Percentiles rank a stretch among this genome's conserved stretches.
Conservation (phyloP, 2,113 vertebrate species). For the Columba livia region DNA sequence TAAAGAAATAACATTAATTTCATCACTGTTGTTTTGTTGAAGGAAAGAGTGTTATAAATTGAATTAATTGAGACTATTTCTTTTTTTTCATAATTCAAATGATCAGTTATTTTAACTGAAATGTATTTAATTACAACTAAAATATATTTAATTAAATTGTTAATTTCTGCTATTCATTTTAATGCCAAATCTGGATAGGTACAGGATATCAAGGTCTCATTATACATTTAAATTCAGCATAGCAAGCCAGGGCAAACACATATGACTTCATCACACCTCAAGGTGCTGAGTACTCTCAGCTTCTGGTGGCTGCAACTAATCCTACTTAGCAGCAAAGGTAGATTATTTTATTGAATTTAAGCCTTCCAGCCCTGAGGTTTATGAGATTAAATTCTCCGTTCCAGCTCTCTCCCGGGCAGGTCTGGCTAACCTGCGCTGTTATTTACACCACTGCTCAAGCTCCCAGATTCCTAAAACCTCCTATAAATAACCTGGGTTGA, state of each 20-base stretch:
- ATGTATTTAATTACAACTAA: not conserved
- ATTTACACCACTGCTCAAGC: not conserved
- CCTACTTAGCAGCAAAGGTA: conserved; percentile 13
- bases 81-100: not conserved
- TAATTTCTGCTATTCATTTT: not conserved
- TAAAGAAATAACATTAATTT: conserved; percentile 9
- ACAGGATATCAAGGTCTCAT: not conserved
- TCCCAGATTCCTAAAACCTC: not conserved
- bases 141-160: not conserved
- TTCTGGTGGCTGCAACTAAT: conserved; percentile 31
- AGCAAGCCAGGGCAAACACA: not conserved
- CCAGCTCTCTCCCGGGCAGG: not conserved
- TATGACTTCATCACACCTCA: not conserved
- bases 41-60: not conserved
- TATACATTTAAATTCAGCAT: not conserved
- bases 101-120: conserved; percentile 26
- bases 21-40: not conserved
- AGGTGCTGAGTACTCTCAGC: not conserved
- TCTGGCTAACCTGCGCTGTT: not conserved
- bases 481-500: not conserved
- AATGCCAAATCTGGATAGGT: conserved; percentile 11
- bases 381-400: not conserved
- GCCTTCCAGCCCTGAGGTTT: not conserved
- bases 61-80: not conserved
- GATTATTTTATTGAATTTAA: conserved; percentile 27